phyloP scores from a whole-genome alignment of 2,797 vertebrate species.

The Heteromormyrus szaboi region DNA sequence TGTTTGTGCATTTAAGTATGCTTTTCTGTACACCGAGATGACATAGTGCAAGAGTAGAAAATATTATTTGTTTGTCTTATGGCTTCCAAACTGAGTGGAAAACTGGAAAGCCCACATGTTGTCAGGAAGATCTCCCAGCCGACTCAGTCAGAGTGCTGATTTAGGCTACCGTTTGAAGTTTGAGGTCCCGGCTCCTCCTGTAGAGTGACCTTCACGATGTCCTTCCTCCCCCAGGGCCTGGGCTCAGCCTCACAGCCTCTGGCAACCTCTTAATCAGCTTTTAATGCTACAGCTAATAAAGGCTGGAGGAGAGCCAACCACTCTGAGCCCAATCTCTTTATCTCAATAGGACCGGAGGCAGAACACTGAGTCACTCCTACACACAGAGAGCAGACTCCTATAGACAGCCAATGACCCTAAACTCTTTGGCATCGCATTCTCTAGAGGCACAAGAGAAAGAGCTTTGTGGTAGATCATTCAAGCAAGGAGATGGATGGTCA shows the following conservation, averaged over 20 bases:
- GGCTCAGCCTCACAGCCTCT: slow-evolving; percentile 35
- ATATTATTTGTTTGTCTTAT: neutral
- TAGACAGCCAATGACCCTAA: neutral
- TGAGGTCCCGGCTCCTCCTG: neutral
- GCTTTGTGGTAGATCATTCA: neutral
- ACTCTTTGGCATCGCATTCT: neutral
- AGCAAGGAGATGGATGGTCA: neutral
- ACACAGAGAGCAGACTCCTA: neutral
- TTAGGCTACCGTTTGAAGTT: neutral
- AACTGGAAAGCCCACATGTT: neutral
- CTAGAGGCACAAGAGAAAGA: neutral
- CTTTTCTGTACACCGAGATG: neutral
- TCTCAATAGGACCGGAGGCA: slow-evolving; percentile 38
- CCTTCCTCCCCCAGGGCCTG: slow-evolving; percentile 29
- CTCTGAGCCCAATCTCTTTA: slow-evolving; percentile 54
- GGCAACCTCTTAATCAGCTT: slow-evolving; percentile 50
- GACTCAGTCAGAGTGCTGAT: neutral
- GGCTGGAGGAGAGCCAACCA: slow-evolving; percentile 44
- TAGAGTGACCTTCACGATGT: slow-evolving; percentile 47
- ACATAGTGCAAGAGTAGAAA: neutral
- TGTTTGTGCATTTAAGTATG: neutral
- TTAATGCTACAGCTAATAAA: slow-evolving; percentile 49
- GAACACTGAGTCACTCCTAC: neutral
- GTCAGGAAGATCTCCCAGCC: neutral
- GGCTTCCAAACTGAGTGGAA: neutral